Base-by-base conservation (phyloP, 2,888 invertebrate species). In the Drosophila longiperda region DNA sequence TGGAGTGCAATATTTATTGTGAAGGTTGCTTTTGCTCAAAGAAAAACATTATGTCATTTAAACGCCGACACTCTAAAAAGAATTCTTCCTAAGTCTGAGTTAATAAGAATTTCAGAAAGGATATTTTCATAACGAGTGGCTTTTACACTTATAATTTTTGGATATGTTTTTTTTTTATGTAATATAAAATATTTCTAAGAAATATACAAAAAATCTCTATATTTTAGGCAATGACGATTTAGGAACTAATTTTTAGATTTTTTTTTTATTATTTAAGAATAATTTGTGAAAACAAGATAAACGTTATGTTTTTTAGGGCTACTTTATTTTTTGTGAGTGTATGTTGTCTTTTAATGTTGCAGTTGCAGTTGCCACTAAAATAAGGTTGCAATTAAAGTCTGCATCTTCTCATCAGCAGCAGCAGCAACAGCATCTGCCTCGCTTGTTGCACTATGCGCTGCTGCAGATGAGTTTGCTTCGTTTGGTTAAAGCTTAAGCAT, bases 1-100 rank as follows among this genome's bases (percentile, higher is more conserved):
- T 42, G 52, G 60, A 54, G 34, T 63, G 59, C 4, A 70, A 71
- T 64, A 71, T 67, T 80, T 65, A 76, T 67, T 80, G 77, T 79
- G 75, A 79, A 58, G 58, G 12, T 17, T 60, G 20, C 23, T 49
- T 23, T 61, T 58, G 40, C 55, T 57, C 63, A 69, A 60, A 69
- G 45, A 23, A 54, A 59, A 38, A 40, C 69, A 45, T 54, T 59
- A 52, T 48, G 17, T 36, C 20, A 45, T 29, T 33, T 52, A 45
- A 52, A 53, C 29, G 32, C 8, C 45, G 12, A 7, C 17, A 23
- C 23, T 23, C 23, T 23, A 17, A 17, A 38, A 45, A 23, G 45
- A 45, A 23, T 2, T 23, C 2, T 2, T 1, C 2, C 3, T 15
- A 15, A 3, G 15, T 23, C 15, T 23, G 12, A 45, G 3, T 45